Evolutionary conservation across 2,113 vertebrate genomes (phyloP), one percentile per base, ranked within the genome.

Genomic region (Suncus etruscus): DNA sequence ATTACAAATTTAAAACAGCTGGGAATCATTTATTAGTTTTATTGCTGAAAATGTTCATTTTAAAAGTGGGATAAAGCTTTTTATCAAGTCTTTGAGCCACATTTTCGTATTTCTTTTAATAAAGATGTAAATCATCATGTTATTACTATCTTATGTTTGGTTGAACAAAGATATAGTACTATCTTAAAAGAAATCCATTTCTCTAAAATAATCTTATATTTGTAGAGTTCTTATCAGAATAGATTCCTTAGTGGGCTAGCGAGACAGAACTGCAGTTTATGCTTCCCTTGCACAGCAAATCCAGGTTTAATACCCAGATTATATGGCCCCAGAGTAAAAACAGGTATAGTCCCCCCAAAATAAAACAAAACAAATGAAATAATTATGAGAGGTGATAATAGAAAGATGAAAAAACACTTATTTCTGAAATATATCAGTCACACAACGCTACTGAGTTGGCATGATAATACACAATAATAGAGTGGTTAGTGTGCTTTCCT

Each of bases 341-440:
- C 16, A 61, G 12, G 9, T 0, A 4, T 16, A 61, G 58, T 61
- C 16, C 14, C 20, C 4, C 18, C 58, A 15, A 61, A 61, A 16
- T 16, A 15, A 61, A 61, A 61, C 6, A 16, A 61, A 61, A 22
- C 7, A 61, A 61, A 5, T 20, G 22, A 61, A 61, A 6, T 7
- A 61, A 22, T 61, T 22, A 15, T 5, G 6, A 61, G 58, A 7
- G 58, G 58, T 61, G 66, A 16, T 89, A 96, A 86, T 50, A 80
- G 77, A 69, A 92, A 14, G 16, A 27, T 87, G 31, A 14, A 92
- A 48, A 94, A 65, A 8, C 48, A 4, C 81, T n/a, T 75, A 80
- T 77, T 5, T 90, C 51, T 51, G 25, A 86, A 61, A 81, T 89
- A 92, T 65, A 86, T 88, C 93, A 78, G n/a, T 61, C 78, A 93